Conservation (phyloP, 2,113 vertebrate genomes). For the Nothoprocta pentlandii region DNA sequence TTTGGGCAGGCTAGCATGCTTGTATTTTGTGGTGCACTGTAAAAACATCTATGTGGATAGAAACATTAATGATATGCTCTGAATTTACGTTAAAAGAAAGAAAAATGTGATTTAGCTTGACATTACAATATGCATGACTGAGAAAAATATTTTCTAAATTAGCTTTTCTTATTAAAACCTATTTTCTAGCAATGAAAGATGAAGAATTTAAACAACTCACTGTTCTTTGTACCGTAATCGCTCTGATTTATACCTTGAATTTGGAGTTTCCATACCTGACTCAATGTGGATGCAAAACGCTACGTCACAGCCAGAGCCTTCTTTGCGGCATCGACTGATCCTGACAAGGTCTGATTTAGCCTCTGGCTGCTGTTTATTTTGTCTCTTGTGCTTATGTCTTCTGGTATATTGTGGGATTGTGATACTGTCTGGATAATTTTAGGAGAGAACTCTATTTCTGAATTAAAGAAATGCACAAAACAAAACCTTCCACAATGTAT, state of each 20-base stretch:
- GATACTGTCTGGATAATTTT: neutral
- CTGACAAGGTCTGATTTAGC: neutral
- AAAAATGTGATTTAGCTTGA: neutral
- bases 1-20: no score
- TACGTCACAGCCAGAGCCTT: neutral
- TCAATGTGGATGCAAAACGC: neutral
- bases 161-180: neutral
- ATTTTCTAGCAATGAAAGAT: neutral
- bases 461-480: neutral
- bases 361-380: neutral
- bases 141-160: neutral
- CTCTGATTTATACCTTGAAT: neutral
- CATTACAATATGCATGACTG: neutral
- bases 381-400: neutral
- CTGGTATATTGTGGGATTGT: neutral
- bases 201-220: neutral
- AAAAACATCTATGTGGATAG: neutral
- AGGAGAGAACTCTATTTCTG: neutral
- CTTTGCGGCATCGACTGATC: neutral
- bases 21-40: neutral
- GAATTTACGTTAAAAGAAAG: neutral
- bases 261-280: neutral
- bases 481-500: rapidly evolving
- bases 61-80: neutral
- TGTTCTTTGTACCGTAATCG: neutral